Evolutionary conservation across 1,140 invertebrate species (phyloP), one percentile per base, ranked within the genome.

Genomic region (Leptinotarsa undecemlineata): DNA sequence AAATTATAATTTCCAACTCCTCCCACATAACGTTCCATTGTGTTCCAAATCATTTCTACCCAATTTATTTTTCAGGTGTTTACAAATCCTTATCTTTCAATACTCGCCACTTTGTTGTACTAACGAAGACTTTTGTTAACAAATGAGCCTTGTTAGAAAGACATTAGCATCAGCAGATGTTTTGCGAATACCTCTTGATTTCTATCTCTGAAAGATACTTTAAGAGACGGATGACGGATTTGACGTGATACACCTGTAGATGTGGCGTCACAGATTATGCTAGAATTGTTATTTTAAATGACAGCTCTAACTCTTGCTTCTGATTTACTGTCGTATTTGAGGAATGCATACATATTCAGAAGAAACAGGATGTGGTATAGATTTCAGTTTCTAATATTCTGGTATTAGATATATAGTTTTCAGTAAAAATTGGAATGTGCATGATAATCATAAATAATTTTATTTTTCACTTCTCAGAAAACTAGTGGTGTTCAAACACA

Each of bases 141-240:
- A 21, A 51, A 69, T 69, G 20, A 48, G 33, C 33, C 74, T 71
- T 75, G 70, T 75, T 71, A 68, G 57, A 72, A 75, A 72, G 48
- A 72, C 64, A 71, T 75, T 75, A 75, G 74, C 51, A 67, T 19
- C 51, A 67, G 74, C 74, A 75, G 74, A 47, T 75, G 74, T 75
- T 75, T 75, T 75, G 74, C 74, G 67, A 75, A 75, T 61, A 68
- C 48, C 68, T 74, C 26, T 26, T 21, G 62, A 64, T 64, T 64
- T 64, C 5, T 64, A 64, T 64, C 62, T 64, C 23, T 26, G 51
- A 17, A 19, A 19, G 51, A 57, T 19, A 19, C 13, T 17, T 19
- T 57, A 19, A 19, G n/a, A 19, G 51, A 15, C 13, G 51, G 51
- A 19, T 57, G 73, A 48, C 63, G 48, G 20, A 48, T 69, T 68